Percentiles rank a stretch among this genome's conserved stretches.
Conservation (phyloP, 53 echinoderm and acorn worm species). For the Arbacia lixula region DNA sequence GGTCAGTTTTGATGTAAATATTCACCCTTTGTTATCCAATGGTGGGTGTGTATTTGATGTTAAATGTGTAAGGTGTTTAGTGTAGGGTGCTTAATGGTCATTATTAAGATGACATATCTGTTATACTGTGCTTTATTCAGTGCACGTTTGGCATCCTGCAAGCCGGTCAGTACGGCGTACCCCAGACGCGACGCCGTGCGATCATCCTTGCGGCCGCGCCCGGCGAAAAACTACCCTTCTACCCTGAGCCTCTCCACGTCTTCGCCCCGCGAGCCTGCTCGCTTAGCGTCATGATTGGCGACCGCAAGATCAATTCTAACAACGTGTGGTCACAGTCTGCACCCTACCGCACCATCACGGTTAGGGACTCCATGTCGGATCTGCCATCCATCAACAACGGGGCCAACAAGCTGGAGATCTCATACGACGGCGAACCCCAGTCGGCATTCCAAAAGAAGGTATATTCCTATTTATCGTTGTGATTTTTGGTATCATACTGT, state of each 20-base stretch:
- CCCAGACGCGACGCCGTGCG: constrained; percentile 93
- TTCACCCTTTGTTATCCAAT: too few species aligned
- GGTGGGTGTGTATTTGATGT: too few species aligned
- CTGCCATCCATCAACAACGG: constrained; percentile 90
- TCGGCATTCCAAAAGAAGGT: constrained; percentile 95
- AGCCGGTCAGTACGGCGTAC: constrained; percentile 99
- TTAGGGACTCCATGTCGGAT: constrained; percentile 91
- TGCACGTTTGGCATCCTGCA: constrained; percentile 96
- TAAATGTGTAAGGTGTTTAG: too few species aligned
- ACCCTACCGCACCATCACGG: constrained; percentile 94
- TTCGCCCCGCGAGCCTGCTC: constrained; percentile 95
- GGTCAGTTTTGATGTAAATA: too few species aligned
- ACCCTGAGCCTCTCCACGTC: constrained; percentile 93
- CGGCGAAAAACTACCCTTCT: constrained; percentile 88
- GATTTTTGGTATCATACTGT: neutral
- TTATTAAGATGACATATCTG: too few species aligned
- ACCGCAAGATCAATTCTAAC: constrained; percentile 81
- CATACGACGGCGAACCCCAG: constrained; percentile 96
- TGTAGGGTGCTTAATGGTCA: too few species aligned
- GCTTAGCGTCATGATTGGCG: constrained; percentile 92
- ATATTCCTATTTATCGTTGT: neutral
- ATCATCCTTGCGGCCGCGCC: constrained; percentile 99
- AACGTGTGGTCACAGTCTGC: constrained; percentile 84
- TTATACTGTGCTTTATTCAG: constrained; percentile 58
- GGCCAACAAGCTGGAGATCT: constrained; percentile 89